A percentile compares a stretch with the other conserved stretches of the same genome.
Conservation (phyloP, 2,797 vertebrate genomes). For the Eremophila alpestris region DNA sequence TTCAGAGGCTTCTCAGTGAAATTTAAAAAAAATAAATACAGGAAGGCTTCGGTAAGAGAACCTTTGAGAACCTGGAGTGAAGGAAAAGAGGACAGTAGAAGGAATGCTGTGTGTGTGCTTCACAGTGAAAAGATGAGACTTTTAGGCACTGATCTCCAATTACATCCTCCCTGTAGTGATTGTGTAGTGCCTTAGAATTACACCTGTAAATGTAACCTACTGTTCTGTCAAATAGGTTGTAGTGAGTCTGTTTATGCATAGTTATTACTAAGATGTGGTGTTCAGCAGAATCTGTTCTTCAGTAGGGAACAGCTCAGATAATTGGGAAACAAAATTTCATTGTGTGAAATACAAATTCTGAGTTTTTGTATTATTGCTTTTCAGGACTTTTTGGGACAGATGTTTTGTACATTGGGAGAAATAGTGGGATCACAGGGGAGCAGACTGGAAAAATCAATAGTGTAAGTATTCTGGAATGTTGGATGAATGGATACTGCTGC, state of each 20-base stretch:
- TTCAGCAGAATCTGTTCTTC: neutral
- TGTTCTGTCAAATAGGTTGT: neutral
- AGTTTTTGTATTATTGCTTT: conserved; percentile 47
- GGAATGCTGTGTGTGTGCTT: neutral
- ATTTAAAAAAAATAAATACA: neutral
- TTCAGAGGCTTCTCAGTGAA: neutral
- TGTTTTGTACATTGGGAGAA: conserved; percentile 94
- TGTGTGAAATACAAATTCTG: neutral
- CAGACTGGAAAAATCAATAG: conserved; percentile 90
- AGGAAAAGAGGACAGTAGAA: neutral
- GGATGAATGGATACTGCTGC: neutral
- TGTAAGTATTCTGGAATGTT: conserved; percentile 81
- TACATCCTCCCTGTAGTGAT: neutral
- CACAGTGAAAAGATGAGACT: neutral
- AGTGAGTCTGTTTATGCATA: neutral
- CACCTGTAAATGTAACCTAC: neutral
- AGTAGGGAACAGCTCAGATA: neutral
- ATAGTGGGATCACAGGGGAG: conserved; percentile 93
- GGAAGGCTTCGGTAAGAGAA: neutral
- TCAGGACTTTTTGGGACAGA: conserved; percentile 97
- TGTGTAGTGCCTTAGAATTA: neutral
- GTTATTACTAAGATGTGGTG: neutral
- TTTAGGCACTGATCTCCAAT: neutral
- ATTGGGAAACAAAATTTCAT: neutral
- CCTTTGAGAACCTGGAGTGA: neutral